Conservation (phyloP, 2,797 vertebrate genomes). For the Argyrosomus regius region DNA sequence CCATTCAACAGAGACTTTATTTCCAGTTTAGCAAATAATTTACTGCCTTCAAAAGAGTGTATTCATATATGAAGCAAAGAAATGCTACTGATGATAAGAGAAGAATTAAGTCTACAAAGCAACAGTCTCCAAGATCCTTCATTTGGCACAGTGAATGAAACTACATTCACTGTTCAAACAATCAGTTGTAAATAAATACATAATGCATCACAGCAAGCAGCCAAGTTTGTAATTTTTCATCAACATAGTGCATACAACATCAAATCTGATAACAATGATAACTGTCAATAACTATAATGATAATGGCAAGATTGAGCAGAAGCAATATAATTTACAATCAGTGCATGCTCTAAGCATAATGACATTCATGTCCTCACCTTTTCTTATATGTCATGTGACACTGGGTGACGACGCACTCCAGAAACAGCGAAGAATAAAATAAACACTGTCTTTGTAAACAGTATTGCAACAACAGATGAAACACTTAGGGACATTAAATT, state of each 20-base stretch:
- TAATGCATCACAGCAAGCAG: conserved; percentile 87
- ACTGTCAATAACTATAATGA: conserved; percentile 83
- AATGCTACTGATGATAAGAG: conserved; percentile 86
- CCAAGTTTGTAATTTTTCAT: conserved; percentile 83
- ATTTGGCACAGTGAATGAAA: conserved; percentile 83
- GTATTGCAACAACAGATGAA: conserved; percentile 86
- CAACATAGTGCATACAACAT: conserved; percentile 89
- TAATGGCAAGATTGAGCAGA: conserved; percentile 84
- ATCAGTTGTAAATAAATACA: conserved; percentile 84
- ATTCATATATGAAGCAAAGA: conserved; percentile 85
- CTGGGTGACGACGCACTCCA: conserved; percentile 78
- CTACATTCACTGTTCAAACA: conserved; percentile 82
- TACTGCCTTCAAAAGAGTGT: conserved; percentile 84
- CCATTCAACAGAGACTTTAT: conserved; percentile 89
- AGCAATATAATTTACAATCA: conserved; percentile 90
- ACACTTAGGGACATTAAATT: conserved; percentile 85
- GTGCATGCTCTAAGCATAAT: conserved; percentile 88
- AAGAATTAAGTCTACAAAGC: conserved; percentile 85
- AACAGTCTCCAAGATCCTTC: conserved; percentile 80
- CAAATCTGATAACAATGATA: conserved; percentile 87
- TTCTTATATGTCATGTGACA: conserved; percentile 78
- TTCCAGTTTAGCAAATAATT: conserved; percentile 83
- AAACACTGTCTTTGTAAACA: conserved; percentile 86
- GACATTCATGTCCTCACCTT: conserved; percentile 84
- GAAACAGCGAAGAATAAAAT: conserved; percentile 85